Percentiles rank a stretch among this genome's conserved stretches.
These are phyloP conservation scores for Drosophila eugracilis DNA, from an alignment of 1,140 invertebrate genomes.

Conservation along the genomic window DNA sequence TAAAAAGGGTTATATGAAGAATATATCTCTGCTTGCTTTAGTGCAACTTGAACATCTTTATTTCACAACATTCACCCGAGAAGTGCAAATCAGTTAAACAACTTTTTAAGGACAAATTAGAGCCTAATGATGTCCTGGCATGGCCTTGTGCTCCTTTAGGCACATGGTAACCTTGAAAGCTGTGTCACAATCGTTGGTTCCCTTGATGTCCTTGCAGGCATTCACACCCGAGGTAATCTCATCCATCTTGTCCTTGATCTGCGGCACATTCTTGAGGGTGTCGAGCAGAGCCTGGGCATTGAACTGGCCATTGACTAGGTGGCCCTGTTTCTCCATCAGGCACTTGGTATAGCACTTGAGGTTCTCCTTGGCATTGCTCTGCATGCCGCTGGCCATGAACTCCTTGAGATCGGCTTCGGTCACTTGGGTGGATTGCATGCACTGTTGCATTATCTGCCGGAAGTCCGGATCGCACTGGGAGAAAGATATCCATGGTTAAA, in stretches of 20 bases:
- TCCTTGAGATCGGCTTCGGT: conserved; percentile 61
- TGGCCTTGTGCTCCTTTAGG: conserved; percentile 69
- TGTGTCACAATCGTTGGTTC: conserved; percentile 73
- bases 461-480: conserved; percentile 55
- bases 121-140: conserved; percentile 26
- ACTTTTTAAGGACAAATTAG: not conserved
- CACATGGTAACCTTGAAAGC: conserved; percentile 74
- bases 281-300: conserved; percentile 56
- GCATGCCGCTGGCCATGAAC: conserved; percentile 62
- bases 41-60: conserved; percentile 55
- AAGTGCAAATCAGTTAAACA: not conserved
- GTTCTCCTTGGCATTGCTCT: conserved; percentile 51
- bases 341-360: conserved; percentile 74
- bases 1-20: too few relatives aligned
- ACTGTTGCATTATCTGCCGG: conserved; percentile 68
- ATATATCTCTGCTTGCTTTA: conserved; percentile 27
- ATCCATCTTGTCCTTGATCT: conserved; percentile 58
- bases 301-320: conserved; percentile 65
- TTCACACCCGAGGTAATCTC: conserved; percentile 61
- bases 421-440: conserved; percentile 63
- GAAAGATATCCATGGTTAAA: not conserved
- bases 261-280: conserved; percentile 54
- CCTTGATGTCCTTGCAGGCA: conserved; percentile 69
- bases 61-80: conserved; percentile 36
- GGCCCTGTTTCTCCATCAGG: conserved; percentile 74